Evolutionary conservation across 2,797 vertebrate species (phyloP).

Genomic region (Syncerus caffer): DNA sequence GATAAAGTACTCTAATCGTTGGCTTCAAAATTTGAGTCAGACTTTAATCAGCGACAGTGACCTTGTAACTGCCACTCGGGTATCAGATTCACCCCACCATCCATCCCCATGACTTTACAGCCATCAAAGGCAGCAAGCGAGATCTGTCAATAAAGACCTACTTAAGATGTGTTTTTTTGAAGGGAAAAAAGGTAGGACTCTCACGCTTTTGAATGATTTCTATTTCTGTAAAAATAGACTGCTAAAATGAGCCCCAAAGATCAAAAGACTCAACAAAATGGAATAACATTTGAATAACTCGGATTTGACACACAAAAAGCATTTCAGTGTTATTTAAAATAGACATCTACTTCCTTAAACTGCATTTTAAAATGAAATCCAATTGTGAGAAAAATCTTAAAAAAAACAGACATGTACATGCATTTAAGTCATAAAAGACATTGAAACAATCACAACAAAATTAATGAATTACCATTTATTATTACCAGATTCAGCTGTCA

Average conservation of each 20-base stretch:
- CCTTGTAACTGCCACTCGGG: too few relatives aligned
- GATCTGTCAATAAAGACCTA: not conserved
- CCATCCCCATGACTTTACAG: rapidly evolving
- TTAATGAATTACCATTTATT: not conserved
- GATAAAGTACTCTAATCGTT: not conserved
- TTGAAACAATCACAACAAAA: not conserved
- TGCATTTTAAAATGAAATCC: not conserved
- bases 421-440: not conserved
- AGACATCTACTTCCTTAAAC: not conserved
- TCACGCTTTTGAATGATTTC: not conserved
- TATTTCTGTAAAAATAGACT: not conserved
- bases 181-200: not conserved
- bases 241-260: not conserved
- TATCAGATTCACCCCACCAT: not conserved
- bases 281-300: not conserved
- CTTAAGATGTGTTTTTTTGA: not conserved
- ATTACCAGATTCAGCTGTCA: not conserved
- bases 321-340: not conserved
- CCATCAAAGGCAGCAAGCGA: not conserved
- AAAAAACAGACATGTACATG: not conserved
- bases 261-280: not conserved
- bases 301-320: not conserved
- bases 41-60: not conserved
- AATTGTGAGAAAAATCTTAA: not conserved
- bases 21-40: not conserved